Evolutionary conservation across 2,797 vertebrate genomes (phyloP), one percentile per base, ranked within the genome.

Genomic region (Diplodus sargus): DNA sequence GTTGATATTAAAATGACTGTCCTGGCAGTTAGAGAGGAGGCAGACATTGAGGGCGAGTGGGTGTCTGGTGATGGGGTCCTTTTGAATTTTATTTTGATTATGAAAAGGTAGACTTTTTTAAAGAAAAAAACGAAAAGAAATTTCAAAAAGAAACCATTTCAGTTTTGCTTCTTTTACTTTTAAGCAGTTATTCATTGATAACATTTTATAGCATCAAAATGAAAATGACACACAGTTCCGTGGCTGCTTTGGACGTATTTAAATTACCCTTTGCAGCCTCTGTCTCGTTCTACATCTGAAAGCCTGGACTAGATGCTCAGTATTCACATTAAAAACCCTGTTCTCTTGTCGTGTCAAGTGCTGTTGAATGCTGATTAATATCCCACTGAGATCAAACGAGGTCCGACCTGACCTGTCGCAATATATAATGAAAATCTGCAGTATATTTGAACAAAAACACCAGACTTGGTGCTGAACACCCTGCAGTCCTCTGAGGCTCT

Each of bases 321-420:
- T 47, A 64, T 81, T 78, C 51, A 13, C 39, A 42, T 15, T 53
- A 71, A 49, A 4, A 66, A 68, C 17, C 48, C 53, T 5, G n/a
- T 10, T 45, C 48, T 17, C 34, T n/a, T 56, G 12, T 58, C 3
- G 23, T 28, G 34, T 66, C 15, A 3, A 78, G 74, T 49, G 61
- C 56, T 61, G 54, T 57, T 48, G 47, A 78, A 69, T 62, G n/a
- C 39, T 47, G 30, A 73, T 51, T 28, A 39, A 52, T 18, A 4
- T 52, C 56, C 53, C 14, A 0, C 45, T 4, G 34, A 78, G 53
- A 81, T 85, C 81, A 89, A 82, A 87, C 59, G 3, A 28, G 18
- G 18, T 52, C 67, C 1, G 47, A 2, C 25, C 22, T 64, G 39
- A 11, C 28, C 30, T 48, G n/a, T 72, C 62, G 77, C 52, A 20